Percentiles rank a stretch among this genome's conserved stretches.
phyloP scores from a whole-genome alignment of 1,140 invertebrate species.

The Coboldia fuscipes region DNA sequence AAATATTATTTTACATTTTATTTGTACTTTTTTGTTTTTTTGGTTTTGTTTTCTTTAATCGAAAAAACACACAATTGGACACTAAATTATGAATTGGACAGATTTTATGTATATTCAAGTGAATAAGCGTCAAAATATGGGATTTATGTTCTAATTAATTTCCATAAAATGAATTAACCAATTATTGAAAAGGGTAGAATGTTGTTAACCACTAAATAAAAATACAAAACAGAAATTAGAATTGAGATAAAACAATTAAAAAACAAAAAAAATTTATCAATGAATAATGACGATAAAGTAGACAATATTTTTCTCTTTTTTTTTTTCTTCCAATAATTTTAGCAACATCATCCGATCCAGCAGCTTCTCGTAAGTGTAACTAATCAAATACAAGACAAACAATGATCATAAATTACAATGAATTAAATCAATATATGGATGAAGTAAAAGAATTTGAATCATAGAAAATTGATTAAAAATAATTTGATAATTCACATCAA shows the following conservation, averaged over 20 bases:
- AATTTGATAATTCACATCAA: too few species aligned
- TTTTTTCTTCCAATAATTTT: constrained; percentile 8
- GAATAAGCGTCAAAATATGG: too few species aligned
- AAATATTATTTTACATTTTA: not conserved
- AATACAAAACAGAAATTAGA: not conserved
- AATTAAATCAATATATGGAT: too few species aligned
- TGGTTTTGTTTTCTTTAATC: not conserved
- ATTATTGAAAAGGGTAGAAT: not conserved
- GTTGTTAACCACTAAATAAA: not conserved
- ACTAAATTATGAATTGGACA: constrained; percentile 1
- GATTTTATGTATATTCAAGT: too few species aligned
- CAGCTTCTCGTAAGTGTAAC: constrained; percentile 36
- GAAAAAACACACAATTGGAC: not conserved
- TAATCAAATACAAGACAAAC: too few species aligned
- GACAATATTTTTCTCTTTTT: constrained; percentile 11
- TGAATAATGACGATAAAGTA: not conserved
- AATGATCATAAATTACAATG: too few species aligned
- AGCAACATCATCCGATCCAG: constrained; percentile 38
- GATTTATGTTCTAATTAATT: not conserved
- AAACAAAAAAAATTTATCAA: not conserved
- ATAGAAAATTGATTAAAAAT: too few species aligned
- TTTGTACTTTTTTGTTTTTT: not conserved
- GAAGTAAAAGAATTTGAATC: too few species aligned
- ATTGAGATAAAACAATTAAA: not conserved
- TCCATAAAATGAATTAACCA: not conserved